These are phyloP conservation scores for Muntiacus muntjak DNA, from an alignment of 2,113 vertebrate species.

Conservation along the genomic window DNA sequence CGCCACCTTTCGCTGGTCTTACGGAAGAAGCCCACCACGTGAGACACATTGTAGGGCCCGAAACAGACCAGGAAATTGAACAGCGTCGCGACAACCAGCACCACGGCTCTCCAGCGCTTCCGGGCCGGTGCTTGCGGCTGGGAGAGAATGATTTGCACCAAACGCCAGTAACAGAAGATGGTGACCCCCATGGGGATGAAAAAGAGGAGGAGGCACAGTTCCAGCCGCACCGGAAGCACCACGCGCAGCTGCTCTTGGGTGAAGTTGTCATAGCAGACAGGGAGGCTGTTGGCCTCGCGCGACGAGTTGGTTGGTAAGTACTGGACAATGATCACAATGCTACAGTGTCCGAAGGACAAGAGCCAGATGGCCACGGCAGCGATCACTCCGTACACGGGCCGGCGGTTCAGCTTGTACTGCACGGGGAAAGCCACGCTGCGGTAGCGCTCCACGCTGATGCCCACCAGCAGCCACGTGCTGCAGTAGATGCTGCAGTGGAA, in stretches of 20 bases:
- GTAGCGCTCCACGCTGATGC: slow-evolving; percentile 85
- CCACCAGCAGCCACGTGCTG: slow-evolving; percentile 85
- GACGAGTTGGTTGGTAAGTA: neutral
- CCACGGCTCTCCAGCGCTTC: slow-evolving; percentile 46
- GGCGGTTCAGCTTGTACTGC: slow-evolving; percentile 74
- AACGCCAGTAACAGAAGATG: slow-evolving; percentile 62
- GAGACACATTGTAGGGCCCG: slow-evolving; percentile 85
- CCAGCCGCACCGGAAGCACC: slow-evolving; percentile 45
- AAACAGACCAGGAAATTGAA: slow-evolving; percentile 70
- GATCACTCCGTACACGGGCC: slow-evolving; percentile 64
- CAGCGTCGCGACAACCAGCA: slow-evolving; percentile 46
- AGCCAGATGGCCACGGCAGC: slow-evolving; percentile 83
- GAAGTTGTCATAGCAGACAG: slow-evolving; percentile 54
- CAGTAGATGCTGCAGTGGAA: slow-evolving; percentile 89
- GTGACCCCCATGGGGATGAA: slow-evolving; percentile 57
- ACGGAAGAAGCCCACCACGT: slow-evolving; percentile 80
- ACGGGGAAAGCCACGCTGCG: slow-evolving; percentile 85
- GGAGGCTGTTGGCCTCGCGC: rapidly evolving
- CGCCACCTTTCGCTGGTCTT: slow-evolving; percentile 76
- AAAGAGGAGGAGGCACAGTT: slow-evolving; percentile 60
- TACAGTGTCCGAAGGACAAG: slow-evolving; percentile 79
- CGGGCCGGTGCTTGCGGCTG: neutral
- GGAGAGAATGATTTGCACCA: slow-evolving; percentile 45
- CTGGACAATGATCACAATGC: slow-evolving; percentile 81
- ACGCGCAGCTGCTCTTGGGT: neutral